A percentile compares a stretch with the other conserved stretches of the same genome.
These are phyloP conservation scores for Iphiclides podalirius DNA, from an alignment of 2,888 invertebrate species.

Conservation along the genomic window DNA sequence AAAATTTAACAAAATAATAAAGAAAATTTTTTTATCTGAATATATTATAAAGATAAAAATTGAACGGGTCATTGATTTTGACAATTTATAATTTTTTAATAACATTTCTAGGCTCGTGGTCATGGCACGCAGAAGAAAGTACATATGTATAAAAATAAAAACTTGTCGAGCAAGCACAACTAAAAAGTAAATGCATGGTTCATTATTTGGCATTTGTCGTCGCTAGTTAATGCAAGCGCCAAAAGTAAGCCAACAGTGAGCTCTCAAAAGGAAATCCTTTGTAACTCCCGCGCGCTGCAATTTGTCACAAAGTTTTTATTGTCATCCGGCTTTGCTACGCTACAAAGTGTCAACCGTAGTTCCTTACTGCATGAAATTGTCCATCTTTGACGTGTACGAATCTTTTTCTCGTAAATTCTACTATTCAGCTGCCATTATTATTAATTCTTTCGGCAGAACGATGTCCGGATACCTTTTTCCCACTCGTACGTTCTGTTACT, in stretches of 20 bases:
- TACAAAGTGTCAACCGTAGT: constrained; percentile 16
- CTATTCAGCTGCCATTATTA: not conserved
- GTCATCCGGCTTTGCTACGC: not conserved
- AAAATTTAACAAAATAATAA: too few species aligned
- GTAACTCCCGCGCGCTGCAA: constrained; percentile 4
- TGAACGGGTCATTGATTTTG: too few species aligned
- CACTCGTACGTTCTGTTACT: not conserved
- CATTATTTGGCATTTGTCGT: constrained; percentile 6
- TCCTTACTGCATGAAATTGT: constrained; percentile 8
- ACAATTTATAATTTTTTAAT: too few species aligned
- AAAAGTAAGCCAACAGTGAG: constrained; percentile 1
- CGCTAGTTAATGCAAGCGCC: not conserved
- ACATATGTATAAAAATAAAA: too few species aligned
- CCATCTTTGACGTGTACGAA: not conserved
- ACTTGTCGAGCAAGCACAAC: too few species aligned
- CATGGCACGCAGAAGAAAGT: too few species aligned
- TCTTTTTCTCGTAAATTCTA: not conserved
- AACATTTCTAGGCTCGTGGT: too few species aligned
- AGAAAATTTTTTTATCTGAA: too few species aligned
- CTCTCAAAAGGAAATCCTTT: constrained; percentile 5
- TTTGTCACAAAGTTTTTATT: constrained; percentile 12
- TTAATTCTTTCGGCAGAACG: too few species aligned
- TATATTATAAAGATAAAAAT: too few species aligned
- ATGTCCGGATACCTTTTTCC: too few species aligned
- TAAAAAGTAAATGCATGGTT: too few species aligned